Evolutionary conservation across 2,888 invertebrate genomes (phyloP), one percentile per base, ranked within the genome.

Genomic region (Patella depressa): DNA sequence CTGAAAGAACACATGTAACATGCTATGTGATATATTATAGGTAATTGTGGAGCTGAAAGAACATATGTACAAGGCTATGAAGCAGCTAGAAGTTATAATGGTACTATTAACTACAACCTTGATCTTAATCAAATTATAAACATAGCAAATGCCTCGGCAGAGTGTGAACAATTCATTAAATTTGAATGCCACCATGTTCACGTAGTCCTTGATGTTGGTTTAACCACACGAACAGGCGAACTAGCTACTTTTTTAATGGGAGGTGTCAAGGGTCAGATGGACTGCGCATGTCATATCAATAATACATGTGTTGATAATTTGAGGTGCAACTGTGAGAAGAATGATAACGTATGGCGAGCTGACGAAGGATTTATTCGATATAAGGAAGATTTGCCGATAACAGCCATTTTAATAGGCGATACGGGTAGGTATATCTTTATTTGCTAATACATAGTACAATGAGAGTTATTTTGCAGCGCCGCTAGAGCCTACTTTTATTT

Each of bases 351-450:
- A n/a, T 2, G 1, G 24, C n/a, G 65, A 65, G 9, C 9, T 4
- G 65, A 65, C 24, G 65, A 65, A 19, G 65, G 65, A n/a, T 65
- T 65, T 65, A 19, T 19, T 65, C 5, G 19, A 65, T 65, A 65
- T 65, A 65, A 65, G 24, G 65, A 65, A 19, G 65, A 65, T 65
- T 65, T 65, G 24, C 65, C 65, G 17, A 19, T 65, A 19, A 65
- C 65, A 65, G 65, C 65, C 5, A 19, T 65, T n/a, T 65, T 65
- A n/a, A 65, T 19, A 19, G 65, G 65, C 5, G 65, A 65, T 65
- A 65, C 65, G 24, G 65, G 65, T 65, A 65, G n/a, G n/a, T 19
- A 29, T 29, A 29, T 29, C 29, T 29, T 29, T 29, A 29, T 29
- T 29, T 29, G 29, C 29, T 29, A 29, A 29, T 29, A 29, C 29